Evolutionary conservation across 1,140 invertebrate genomes (phyloP), one percentile per base, ranked within the genome.

Genomic region (Zaprionus ghesquierei): DNA sequence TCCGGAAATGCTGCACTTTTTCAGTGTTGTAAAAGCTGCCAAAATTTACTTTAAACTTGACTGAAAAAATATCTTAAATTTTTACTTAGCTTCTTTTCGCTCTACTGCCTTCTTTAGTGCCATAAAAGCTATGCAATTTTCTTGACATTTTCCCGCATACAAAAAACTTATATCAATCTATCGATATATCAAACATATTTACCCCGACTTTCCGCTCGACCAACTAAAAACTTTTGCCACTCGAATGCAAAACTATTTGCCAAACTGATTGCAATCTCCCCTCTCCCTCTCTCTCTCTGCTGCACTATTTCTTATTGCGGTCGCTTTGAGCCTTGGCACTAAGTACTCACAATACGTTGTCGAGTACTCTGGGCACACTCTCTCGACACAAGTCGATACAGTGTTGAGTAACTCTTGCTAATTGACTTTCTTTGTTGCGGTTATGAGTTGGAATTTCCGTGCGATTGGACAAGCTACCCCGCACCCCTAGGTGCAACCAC

Each of bases 341-440:
- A 46, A 46, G 41, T 46, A 46, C 41, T 46, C 18, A 46, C 15
- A 46, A 46, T 46, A 12, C 41, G 41, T 22, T 22, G n/a, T 6
- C 6, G n/a, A 41, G n/a, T 41, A 20, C 41, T n/a, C 35, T 12
- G 6, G n/a, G 6, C 35, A 41, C 13, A 41, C n/a, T 8, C 35
- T n/a, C n/a, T 15, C 35, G 35, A 46, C 18, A 12, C 41, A 10
- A 46, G 15, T 46, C 41, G 18, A 46, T 18, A 22, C 23, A 33
- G 33, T 31, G n/a, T 29, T 61, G 20, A 10, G 29, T 55, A 69
- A n/a, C 20, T 27, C 15, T 23, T 38, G 50, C 56, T 69, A 69
- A 68, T 69, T 69, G 51, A 56, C 27, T 53, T 68, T 68, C 70
- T 68, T 73, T 68, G 64, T 60, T 73, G 70, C 56, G 70, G 70